Conservation (phyloP, 2,888 invertebrate species). For the Dryomyza anilis region DNA sequence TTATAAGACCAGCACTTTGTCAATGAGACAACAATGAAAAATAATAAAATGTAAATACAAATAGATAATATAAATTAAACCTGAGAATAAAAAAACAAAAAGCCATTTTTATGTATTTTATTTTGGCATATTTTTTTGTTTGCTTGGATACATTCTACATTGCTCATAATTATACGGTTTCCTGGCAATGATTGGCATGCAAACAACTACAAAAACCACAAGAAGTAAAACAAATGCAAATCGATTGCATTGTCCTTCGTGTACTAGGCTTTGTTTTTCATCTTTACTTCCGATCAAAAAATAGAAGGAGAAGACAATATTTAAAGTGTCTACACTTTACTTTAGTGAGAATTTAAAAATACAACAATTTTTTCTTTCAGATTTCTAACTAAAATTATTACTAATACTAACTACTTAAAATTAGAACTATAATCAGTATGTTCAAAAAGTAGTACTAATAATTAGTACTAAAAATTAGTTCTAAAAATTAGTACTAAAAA, state of each 20-base stretch:
- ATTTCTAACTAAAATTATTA: no score
- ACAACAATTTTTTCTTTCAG: neutral
- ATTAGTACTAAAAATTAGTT: no score
- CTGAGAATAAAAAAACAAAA: neutral
- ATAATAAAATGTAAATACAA: neutral
- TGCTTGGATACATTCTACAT: no score
- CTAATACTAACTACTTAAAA: no score
- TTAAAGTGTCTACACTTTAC: no score
- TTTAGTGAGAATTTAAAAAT: neutral
- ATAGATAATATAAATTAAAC: neutral
- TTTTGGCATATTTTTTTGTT: neutral
- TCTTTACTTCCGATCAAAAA: neutral
- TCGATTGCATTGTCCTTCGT: constrained; percentile 10
- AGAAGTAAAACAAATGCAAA: neutral
- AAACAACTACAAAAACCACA: neutral
- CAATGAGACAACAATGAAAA: constrained; percentile 15
- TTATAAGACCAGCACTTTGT: constrained; percentile 32
- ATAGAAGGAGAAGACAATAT: neutral
- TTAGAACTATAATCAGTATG: no score
- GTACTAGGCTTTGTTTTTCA: neutral
- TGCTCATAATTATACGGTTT: no score
- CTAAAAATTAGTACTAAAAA: no score
- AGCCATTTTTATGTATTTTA: neutral
- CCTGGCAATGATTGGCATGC: neutral
- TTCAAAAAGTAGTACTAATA: no score